Percentiles rank a stretch among this genome's conserved stretches.
These are phyloP conservation scores for rat (Rattus norvegicus) DNA, from an alignment of 2,113 vertebrate genomes.

Conservation along the genomic window DNA sequence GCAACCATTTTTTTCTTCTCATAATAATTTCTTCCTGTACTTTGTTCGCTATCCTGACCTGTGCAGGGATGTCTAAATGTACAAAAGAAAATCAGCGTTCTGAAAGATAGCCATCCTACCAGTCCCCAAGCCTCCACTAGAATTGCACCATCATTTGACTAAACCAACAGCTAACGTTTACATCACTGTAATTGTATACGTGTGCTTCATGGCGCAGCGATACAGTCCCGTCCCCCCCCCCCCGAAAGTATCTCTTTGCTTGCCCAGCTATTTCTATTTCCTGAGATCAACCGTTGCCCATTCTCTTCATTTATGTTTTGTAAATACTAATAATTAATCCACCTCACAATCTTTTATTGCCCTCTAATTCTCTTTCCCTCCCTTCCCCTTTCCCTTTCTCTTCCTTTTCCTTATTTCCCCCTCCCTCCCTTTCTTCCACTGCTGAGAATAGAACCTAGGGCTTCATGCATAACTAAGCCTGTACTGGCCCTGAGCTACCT, in stretches of 20 bases:
- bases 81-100: conserved; percentile 11
- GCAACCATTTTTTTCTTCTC: neutral
- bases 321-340: neutral
- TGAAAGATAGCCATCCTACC: neutral
- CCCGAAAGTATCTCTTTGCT: neutral
- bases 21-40: neutral
- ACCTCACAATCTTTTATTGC: neutral
- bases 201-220: neutral
- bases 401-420: neutral
- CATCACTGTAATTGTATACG: neutral
- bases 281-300: neutral
- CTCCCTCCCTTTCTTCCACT: neutral
- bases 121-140: neutral
- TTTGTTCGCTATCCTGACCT: neutral
- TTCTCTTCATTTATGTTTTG: conserved; percentile 28
- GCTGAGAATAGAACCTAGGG: neutral
- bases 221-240: neutral
- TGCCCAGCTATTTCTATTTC: conserved; percentile 19
- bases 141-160: neutral
- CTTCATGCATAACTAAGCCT: neutral
- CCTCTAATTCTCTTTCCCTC: neutral
- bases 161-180: conserved; percentile 22
- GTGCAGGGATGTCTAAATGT: neutral
- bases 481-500: neutral
- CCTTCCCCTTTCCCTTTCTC: neutral